phyloP scores from a whole-genome alignment of 1,140 invertebrate genomes.

The Microplitis demolitor region DNA sequence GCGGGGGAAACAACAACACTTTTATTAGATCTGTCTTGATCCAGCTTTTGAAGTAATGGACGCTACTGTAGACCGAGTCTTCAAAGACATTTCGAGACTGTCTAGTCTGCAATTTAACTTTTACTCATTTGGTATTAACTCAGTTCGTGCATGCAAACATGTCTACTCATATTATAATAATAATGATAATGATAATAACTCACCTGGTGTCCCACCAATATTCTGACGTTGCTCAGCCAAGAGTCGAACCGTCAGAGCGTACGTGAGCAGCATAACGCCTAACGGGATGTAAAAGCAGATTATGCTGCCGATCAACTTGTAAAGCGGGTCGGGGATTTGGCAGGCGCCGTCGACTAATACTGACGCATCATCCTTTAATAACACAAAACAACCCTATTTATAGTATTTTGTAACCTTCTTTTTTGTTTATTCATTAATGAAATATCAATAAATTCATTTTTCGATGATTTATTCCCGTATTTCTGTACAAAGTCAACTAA shows the following conservation, averaged over 20 bases:
- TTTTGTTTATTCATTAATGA: not conserved
- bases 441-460: too few species aligned
- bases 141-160: too few species aligned
- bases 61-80: too few species aligned
- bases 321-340: constrained; percentile 85
- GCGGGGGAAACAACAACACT: not conserved
- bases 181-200: not conserved
- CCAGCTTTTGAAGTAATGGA: too few species aligned
- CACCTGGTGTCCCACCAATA: constrained; percentile 64
- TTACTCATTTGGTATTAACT: too few species aligned
- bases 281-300: constrained; percentile 96
- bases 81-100: too few species aligned
- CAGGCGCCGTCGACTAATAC: constrained; percentile 80
- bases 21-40: not conserved
- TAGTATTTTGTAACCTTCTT: too few species aligned
- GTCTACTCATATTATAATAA: not conserved
- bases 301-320: constrained; percentile 91
- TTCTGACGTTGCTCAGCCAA: constrained; percentile 79
- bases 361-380: constrained; percentile 74
- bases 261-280: constrained; percentile 91
- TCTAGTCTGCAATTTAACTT: too few species aligned
- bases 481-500: too few species aligned
- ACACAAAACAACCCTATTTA: not conserved
- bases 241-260: constrained; percentile 85
- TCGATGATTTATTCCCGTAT: too few species aligned